A percentile compares a stretch with the other conserved stretches of the same genome.
These are phyloP conservation scores for Xanthia togata DNA, from an alignment of 2,888 invertebrate species.

Conservation along the genomic window DNA sequence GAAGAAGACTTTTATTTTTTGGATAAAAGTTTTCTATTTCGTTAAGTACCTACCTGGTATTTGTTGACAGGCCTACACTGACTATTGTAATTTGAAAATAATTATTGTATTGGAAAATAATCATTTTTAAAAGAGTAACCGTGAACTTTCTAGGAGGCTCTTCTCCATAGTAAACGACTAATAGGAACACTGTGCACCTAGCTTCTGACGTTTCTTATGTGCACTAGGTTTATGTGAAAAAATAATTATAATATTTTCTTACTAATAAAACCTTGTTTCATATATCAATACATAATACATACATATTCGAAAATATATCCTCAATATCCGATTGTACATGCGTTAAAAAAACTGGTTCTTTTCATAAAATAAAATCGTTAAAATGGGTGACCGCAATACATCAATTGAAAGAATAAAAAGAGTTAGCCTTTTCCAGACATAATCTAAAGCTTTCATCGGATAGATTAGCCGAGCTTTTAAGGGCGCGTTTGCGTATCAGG, in stretches of 20 bases:
- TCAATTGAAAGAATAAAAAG: slow-evolving; percentile 30
- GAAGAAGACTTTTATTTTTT: no score
- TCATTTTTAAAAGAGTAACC: neutral
- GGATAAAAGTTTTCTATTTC: no score
- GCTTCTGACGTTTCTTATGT: neutral
- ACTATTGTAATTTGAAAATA: neutral
- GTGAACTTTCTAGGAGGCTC: neutral
- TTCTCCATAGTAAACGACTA: neutral
- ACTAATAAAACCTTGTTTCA: neutral
- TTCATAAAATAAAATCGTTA: slow-evolving; percentile 16
- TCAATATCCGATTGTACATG: neutral
- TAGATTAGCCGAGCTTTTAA: slow-evolving; percentile 29
- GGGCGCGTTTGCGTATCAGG: no score
- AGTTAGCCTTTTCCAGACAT: slow-evolving; percentile 3
- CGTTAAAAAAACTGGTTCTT: neutral
- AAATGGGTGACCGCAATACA: slow-evolving; percentile 20
- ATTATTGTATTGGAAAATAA: neutral
- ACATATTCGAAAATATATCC: neutral
- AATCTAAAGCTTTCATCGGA: slow-evolving; percentile 29
- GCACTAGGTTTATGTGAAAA: neutral
- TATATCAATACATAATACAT: neutral
- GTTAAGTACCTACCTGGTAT: neutral
- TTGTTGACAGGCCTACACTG: neutral
- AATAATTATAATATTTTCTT: no score
- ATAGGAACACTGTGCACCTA: neutral